A percentile compares a stretch with the other conserved stretches of the same genome.
These are phyloP conservation scores for Apocheima hispidaria DNA, from an alignment of 2,888 invertebrate species.

Conservation along the genomic window DNA sequence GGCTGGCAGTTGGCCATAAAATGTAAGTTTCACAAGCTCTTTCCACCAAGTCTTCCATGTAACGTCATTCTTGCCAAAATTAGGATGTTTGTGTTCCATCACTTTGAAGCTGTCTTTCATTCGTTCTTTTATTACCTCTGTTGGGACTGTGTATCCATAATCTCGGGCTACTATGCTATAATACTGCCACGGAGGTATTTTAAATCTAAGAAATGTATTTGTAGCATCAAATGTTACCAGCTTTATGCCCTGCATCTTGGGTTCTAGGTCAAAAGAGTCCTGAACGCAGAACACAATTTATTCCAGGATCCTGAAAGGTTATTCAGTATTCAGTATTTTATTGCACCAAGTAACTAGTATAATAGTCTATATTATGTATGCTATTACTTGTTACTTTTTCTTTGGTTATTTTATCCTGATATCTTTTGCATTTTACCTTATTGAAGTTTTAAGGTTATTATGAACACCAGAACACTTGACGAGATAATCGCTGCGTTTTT, in stretches of 20 bases:
- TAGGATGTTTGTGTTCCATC: conserved; percentile 90
- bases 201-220: conserved; percentile 92
- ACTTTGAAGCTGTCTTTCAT: conserved; percentile 88
- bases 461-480: no score
- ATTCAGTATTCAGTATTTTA: no score
- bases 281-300: neutral
- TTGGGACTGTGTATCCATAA: conserved; percentile 88
- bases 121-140: conserved; percentile 82
- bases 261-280: no score
- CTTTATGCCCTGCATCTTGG: conserved; percentile 74
- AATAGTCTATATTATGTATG: no score
- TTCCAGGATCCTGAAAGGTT: neutral
- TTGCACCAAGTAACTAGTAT: no score
- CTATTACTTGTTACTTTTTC: no score
- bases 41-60: conserved; percentile 95
- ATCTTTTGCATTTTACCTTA: no score
- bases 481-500: no score
- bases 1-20: conserved; percentile 81
- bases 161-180: conserved; percentile 90
- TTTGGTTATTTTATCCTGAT: no score
- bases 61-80: conserved; percentile 91
- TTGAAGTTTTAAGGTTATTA: no score
- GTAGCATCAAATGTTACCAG: conserved; percentile 96
- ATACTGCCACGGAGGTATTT: conserved; percentile 89
- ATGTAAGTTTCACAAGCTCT: conserved; percentile 88